Percentiles rank a stretch among this genome's conserved stretches.
These are phyloP conservation scores for Ophion ventricosus DNA, from an alignment of 2,888 invertebrate genomes.

Conservation along the genomic window DNA sequence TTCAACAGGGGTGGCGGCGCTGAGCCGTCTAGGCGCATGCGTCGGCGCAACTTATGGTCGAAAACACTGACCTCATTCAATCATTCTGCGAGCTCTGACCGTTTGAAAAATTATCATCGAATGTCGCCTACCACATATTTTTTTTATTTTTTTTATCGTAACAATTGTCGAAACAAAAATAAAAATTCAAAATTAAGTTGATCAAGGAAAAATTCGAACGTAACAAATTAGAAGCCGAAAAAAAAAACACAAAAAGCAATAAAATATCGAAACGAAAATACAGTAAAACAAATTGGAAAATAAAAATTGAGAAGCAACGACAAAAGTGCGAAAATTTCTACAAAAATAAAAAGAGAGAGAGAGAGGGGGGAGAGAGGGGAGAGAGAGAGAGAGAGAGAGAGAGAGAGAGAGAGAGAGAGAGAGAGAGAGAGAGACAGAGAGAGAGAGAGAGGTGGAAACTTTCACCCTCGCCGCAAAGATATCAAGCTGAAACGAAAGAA, in stretches of 20 bases:
- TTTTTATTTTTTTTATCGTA: background rate
- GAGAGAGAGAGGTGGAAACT: slow-evolving; percentile 21
- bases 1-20: slow-evolving; percentile 79
- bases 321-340: background rate
- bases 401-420: slow-evolving; percentile 35
- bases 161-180: background rate
- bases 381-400: slow-evolving; percentile 7
- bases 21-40: slow-evolving; percentile 75
- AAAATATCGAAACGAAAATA: background rate
- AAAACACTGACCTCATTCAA: slow-evolving; percentile 83
- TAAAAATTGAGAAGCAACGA: background rate
- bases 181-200: background rate
- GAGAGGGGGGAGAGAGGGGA: slow-evolving; percentile 22
- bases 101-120: slow-evolving; percentile 29
- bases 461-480: slow-evolving; percentile 21
- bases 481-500: background rate
- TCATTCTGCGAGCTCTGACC: slow-evolving; percentile 73
- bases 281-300: background rate
- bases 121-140: slow-evolving; percentile 15
- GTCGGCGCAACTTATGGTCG: slow-evolving; percentile 81
- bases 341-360: background rate
- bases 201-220: background rate
- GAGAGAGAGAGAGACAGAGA: background rate
- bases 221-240: background rate
- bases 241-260: background rate